These are phyloP conservation scores for Poecilia picta DNA, from an alignment of 2,797 vertebrate species.

Conservation along the genomic window DNA sequence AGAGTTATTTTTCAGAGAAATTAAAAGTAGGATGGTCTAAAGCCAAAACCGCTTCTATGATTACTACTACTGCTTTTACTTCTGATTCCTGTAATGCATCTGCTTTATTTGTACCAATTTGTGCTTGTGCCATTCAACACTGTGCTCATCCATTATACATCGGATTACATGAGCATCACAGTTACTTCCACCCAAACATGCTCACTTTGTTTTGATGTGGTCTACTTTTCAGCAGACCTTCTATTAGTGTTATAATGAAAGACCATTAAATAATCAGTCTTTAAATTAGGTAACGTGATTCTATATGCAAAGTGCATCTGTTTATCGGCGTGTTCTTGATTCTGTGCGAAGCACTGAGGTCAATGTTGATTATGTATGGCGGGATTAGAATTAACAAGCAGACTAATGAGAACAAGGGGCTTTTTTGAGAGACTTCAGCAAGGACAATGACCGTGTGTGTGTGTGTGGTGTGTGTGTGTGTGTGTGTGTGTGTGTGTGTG, in stretches of 20 bases:
- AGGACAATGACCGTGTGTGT: slow-evolving; percentile 38
- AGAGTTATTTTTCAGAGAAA: slow-evolving; percentile 5
- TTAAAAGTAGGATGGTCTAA: slow-evolving; percentile 11
- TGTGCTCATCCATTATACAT: slow-evolving; percentile 73
- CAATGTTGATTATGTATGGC: slow-evolving; percentile 66
- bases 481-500: slow-evolving; percentile 17
- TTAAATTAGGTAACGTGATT: slow-evolving; percentile 55
- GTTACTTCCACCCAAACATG: slow-evolving; percentile 42
- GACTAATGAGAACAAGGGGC: slow-evolving; percentile 65
- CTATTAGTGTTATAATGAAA: slow-evolving; percentile 63
- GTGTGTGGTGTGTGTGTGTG: not conserved
- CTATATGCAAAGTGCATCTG: slow-evolving; percentile 4
- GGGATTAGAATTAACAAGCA: slow-evolving; percentile 67
- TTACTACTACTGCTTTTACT: slow-evolving; percentile 20
- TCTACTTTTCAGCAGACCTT: slow-evolving; percentile 60
- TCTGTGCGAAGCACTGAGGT: slow-evolving; percentile 39
- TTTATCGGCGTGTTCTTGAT: slow-evolving; percentile 10
- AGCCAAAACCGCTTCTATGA: slow-evolving; percentile 13
- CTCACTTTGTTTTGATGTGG: slow-evolving; percentile 54
- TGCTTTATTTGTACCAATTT: slow-evolving; percentile 70
- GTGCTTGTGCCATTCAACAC: slow-evolving; percentile 55
- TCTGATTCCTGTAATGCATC: slow-evolving; percentile 46
- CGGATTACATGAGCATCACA: slow-evolving; percentile 62
- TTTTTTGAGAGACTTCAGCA: slow-evolving; percentile 47
- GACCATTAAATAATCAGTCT: slow-evolving; percentile 62